Evolutionary conservation across 2,797 vertebrate genomes (phyloP), one percentile per base, ranked within the genome.

Genomic region (Falco novaeseelandiae): DNA sequence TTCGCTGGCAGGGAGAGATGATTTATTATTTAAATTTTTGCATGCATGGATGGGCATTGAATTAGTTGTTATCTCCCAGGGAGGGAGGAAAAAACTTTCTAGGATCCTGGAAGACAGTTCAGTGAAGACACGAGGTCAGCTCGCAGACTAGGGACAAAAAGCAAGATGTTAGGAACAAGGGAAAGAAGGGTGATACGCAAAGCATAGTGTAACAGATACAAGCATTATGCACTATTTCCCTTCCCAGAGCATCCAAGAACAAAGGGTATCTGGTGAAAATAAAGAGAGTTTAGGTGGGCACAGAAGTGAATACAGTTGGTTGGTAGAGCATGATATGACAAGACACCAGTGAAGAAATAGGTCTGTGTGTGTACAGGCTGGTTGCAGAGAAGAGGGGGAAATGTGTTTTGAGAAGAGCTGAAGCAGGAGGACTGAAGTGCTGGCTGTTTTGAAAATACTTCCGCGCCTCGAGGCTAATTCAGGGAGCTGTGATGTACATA

Each of bases 21-120:
- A 96, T 96, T 93, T 95, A 93, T 96, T 96, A 97, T 94, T 96
- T 94, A 95, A 88, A 91, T 90, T 92, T 93, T 59, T 89, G 92
- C 65, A 87, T 1, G 46, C 90, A 87, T 94, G 86, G 63, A 52
- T 84, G 77, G 70, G 77, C 83, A 76, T 80, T 54, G 91, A 96
- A 94, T 96, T 84, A 96, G 83, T 62, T 70, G 71, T 89, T 70
- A 86, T 80, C 76, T 96, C 82, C 62, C 58, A 86, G 82, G 52
- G 66, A 62, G 8, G 14, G 70, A 78, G 54, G n/a, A 36, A 74
- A 94, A 94, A 84, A 44, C 46, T 66, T 88, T 92, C 89, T 16
- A 83, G 51, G 87, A 92, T 94, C 20, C 71, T 89, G 70, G 73
- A 88, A 90, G 83, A 89, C 21, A 62, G 59, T 67, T 85, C 71